Evolutionary conservation across 1,140 invertebrate species (phyloP), one percentile per base, ranked within the genome.

Genomic region (Oncopodura yosiiana): DNA sequence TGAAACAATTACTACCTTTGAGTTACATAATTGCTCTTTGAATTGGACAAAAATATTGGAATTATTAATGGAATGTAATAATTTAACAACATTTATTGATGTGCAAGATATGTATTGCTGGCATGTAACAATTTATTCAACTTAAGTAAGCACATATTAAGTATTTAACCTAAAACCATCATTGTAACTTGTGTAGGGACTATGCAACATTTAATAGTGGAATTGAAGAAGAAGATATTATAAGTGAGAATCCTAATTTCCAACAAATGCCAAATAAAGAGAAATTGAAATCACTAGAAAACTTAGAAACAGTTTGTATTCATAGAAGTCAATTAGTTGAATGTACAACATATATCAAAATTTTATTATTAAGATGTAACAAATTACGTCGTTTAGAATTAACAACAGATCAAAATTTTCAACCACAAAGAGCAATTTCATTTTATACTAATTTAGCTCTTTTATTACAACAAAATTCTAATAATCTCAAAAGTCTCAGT

Each of bases 381-480:
- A 2, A 30, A 0, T 9, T 64, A 26, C 43, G 49, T 30, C 11
- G 46, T 0, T 43, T 64, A 23, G 53, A 51, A 27, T 21, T 64
- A 12, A 61, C 58, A 1, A 61, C 62, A 11, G 62, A 64, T 37
- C 60, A 60, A 34, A 56, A 54, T 16, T 58, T 64, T 26, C 52
- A 41, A 9, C 56, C 49, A 3, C 50, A 52, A n/a, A 21, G 55
- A n/a, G 49, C 48, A 3, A 30, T 32, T 14, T 24, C 34, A 21
- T 54, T 63, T 39, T 64, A 61, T 27, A 48, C 26, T 9, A 27
- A 46, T 29, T 19, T 64, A 1, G 52, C 38, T 3, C 4, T 21
- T 6, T 38, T 61, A 3, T 45, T 61, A 3, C 16, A 30, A 6
- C 46, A 58, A 19, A 61, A 61, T 44, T 21, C n/a, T 3, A 19